A percentile compares a stretch with the other conserved stretches of the same genome.
These are phyloP conservation scores for Mnemiopsis leidyi DNA, from an alignment of 37 sponge, comb jelly and placozoan species.

Conservation along the genomic window DNA sequence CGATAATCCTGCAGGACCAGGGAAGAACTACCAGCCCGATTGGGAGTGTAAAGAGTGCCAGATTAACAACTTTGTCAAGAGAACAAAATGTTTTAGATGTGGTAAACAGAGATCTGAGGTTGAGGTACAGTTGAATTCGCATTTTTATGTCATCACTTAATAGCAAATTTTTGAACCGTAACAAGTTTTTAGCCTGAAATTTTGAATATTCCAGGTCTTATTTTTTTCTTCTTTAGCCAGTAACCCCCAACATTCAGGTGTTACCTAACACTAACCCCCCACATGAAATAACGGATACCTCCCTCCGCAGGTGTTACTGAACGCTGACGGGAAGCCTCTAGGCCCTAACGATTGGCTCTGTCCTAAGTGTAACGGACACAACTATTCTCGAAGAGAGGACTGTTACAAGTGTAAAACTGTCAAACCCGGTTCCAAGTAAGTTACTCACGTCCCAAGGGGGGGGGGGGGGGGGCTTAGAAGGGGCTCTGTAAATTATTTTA, in stretches of 20 bases:
- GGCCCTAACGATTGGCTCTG: constrained; percentile 43
- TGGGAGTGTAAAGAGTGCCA: constrained; percentile 40
- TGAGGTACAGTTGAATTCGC: neutral
- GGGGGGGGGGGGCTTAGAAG: no score
- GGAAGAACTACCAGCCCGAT: constrained; percentile 6
- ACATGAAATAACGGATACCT: no score
- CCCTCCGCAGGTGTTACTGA: constrained; percentile 1
- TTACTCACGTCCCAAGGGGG: no score
- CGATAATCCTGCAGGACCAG: neutral
- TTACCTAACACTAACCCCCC: no score
- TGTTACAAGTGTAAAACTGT: constrained; percentile 37
- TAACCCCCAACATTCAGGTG: no score
- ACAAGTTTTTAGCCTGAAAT: neutral
- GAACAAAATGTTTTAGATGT: constrained; percentile 39
- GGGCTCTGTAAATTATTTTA: no score
- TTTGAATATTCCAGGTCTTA: neutral
- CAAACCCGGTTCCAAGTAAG: constrained; percentile 6
- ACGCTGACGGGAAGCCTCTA: neutral
- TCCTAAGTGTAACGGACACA: constrained; percentile 33
- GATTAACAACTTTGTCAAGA: constrained; percentile 37
- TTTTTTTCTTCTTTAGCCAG: no score
- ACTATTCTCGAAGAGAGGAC: neutral
- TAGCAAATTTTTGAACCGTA: neutral
- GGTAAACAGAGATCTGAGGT: neutral
- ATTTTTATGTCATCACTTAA: neutral